Percentiles rank a stretch among this genome's conserved stretches.
phyloP scores from a whole-genome alignment of 2,888 invertebrate species.

The Allophyes oxyacanthae region DNA sequence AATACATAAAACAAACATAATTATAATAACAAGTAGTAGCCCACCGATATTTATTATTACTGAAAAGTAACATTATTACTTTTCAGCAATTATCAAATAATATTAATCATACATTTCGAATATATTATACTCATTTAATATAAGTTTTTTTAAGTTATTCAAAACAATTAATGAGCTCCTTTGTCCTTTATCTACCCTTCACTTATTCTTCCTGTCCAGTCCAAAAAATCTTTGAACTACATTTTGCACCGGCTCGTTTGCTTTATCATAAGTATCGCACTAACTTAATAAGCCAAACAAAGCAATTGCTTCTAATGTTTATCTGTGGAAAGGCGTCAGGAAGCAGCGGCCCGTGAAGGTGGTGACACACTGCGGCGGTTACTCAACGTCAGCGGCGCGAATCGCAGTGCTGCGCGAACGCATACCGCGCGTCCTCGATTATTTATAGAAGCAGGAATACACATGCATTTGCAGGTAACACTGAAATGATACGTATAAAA shows the following conservation, averaged over 20 bases:
- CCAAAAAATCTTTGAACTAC: background rate
- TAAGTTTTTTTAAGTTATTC: no score
- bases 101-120: no score
- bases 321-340: constrained; percentile 56
- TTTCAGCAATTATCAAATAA: no score
- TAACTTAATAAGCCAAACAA: constrained; percentile 54
- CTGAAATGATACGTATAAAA: background rate
- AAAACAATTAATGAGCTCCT: no score
- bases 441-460: constrained; percentile 50
- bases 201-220: background rate
- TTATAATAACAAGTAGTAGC: no score
- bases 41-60: no score
- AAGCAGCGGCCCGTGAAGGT: constrained; percentile 73
- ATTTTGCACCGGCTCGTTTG: constrained; percentile 5
- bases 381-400: constrained; percentile 63
- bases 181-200: no score
- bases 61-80: no score
- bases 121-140: no score
- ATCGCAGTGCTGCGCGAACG: constrained; percentile 50
- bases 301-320: constrained; percentile 55
- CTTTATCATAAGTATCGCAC: constrained; percentile 24
- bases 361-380: constrained; percentile 71
- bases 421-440: constrained; percentile 50
- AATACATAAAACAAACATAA: no score
- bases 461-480: constrained; percentile 32